Conservation (phyloP, 2,797 vertebrate species). For the Tadarida brasiliensis region DNA sequence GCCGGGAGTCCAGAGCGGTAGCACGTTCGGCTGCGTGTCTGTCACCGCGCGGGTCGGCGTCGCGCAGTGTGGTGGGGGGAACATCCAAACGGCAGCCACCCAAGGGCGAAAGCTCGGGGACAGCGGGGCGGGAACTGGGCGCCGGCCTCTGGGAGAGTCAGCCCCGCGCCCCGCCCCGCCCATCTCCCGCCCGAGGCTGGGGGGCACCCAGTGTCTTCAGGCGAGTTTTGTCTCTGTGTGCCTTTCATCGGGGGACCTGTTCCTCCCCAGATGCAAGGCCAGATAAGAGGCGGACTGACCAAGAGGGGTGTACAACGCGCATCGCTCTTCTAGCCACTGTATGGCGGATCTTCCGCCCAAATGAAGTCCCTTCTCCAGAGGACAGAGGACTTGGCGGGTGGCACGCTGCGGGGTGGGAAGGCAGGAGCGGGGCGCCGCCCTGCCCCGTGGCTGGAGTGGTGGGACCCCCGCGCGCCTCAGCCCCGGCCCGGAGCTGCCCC, state of each 20-base stretch:
- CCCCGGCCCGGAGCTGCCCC: not conserved
- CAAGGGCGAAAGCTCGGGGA: not conserved
- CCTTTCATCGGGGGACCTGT: not conserved
- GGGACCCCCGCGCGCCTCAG: rapidly evolving
- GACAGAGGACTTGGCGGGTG: rapidly evolving
- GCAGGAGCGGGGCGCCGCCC: not conserved
- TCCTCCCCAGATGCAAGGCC: not conserved
- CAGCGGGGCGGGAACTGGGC: not conserved
- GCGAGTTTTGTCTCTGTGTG: not conserved
- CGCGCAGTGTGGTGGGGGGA: not conserved
- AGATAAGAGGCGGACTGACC: not conserved
- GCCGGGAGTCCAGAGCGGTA: not conserved
- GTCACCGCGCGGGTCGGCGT: not conserved
- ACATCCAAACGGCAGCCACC: not conserved
- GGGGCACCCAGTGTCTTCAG: not conserved
- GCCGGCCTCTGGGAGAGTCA: not conserved
- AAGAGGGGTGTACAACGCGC: rapidly evolving
- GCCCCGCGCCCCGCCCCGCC: no score
- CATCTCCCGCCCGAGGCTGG: no score
- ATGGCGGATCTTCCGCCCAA: not conserved
- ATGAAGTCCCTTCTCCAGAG: not conserved
- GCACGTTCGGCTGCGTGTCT: not conserved
- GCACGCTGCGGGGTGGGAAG: no score
- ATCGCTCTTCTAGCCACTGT: rapidly evolving
- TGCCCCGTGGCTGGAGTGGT: not conserved